A percentile compares a stretch with the other conserved stretches of the same genome.
Evolutionary conservation across 2,113 vertebrate species (phyloP).

Genomic region (Bettongia penicillata): DNA sequence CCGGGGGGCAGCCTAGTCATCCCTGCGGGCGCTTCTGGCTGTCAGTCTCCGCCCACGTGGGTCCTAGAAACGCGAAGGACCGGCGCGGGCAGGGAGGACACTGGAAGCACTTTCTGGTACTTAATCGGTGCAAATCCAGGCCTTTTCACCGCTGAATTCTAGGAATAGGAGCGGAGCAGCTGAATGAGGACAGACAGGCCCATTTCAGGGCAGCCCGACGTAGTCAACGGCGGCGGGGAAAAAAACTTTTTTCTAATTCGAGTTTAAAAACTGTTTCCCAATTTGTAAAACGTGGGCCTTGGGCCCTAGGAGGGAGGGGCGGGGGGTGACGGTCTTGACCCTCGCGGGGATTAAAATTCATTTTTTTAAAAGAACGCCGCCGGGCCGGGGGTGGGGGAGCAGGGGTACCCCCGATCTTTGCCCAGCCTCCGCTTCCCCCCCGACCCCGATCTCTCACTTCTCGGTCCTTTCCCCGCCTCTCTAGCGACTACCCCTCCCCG

Average conservation of each 20-base stretch:
- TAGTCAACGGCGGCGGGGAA: too few species aligned
- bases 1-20: neutral
- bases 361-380: neutral
- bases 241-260: neutral
- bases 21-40: too few species aligned
- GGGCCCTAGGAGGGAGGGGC: neutral
- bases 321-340: neutral
- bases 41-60: neutral
- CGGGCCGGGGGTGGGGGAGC: too few species aligned
- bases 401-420: neutral
- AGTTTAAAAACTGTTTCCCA: neutral
- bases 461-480: neutral
- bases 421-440: accelerated
- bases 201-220: neutral
- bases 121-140: neutral
- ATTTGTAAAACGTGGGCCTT: neutral
- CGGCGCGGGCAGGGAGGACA: neutral
- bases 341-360: neutral
- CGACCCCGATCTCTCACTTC: neutral
- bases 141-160: conserved; percentile 12
- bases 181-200: neutral
- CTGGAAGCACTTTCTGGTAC: neutral
- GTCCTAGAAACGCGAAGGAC: neutral
- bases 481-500: neutral
- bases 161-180: too few species aligned